Percentiles rank a stretch among this genome's conserved stretches.
These are phyloP conservation scores for Lepidostoma basale DNA, from an alignment of 1,140 invertebrate genomes.

Conservation along the genomic window DNA sequence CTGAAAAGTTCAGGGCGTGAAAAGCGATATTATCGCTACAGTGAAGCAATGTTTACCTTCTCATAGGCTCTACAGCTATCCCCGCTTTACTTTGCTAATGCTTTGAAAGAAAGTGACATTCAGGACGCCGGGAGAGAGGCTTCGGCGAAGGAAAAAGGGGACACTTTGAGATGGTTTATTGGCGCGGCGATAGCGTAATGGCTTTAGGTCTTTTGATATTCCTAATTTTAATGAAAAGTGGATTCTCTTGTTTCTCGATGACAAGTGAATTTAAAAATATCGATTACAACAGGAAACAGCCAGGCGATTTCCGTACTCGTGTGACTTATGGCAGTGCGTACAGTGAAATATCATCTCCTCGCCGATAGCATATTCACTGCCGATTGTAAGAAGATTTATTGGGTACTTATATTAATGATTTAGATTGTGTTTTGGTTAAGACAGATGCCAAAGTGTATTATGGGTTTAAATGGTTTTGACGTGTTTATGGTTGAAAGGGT, in stretches of 20 bases:
- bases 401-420: too few species aligned
- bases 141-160: constrained; percentile 3
- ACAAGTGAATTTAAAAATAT: not conserved
- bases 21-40: constrained; percentile 33
- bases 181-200: constrained; percentile 12
- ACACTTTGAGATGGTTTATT: constrained; percentile 15
- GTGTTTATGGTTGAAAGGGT: too few species aligned
- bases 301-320: too few species aligned
- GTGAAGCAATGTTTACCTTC: constrained; percentile 24
- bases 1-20: constrained; percentile 26
- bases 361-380: too few species aligned
- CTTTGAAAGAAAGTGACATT: constrained; percentile 27
- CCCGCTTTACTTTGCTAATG: constrained; percentile 25
- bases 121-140: not conserved
- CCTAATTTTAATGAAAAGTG: not conserved
- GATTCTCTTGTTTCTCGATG: constrained; percentile 2
- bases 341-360: too few species aligned
- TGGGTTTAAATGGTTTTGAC: too few species aligned
- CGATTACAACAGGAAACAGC: too few species aligned
- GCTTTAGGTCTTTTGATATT: constrained; percentile 15
- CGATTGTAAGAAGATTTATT: too few species aligned
- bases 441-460: too few species aligned
- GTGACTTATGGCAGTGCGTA: too few species aligned
- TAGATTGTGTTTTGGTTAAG: too few species aligned
- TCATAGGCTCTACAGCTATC: constrained; percentile 24